A percentile compares a stretch with the other conserved stretches of the same genome.
These are phyloP conservation scores for Willisornis vidua DNA, from an alignment of 2,113 vertebrate species.

Conservation along the genomic window DNA sequence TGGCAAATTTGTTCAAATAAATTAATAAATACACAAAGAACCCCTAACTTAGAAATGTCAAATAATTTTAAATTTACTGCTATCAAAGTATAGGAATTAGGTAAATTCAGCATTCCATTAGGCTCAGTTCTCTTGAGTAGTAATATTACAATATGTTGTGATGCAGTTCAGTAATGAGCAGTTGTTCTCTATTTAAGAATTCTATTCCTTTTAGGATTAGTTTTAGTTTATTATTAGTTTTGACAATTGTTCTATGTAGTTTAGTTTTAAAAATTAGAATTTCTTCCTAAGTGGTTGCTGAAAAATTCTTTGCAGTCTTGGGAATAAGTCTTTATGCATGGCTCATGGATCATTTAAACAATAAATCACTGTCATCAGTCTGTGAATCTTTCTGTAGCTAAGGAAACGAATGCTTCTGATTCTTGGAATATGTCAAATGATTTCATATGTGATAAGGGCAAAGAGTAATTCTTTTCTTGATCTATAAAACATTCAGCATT, in stretches of 20 bases:
- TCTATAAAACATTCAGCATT: not conserved
- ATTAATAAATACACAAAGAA: not conserved
- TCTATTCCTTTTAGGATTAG: not conserved
- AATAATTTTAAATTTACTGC: not conserved
- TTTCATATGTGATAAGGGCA: not conserved
- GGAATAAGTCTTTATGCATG: not conserved
- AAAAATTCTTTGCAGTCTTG: not conserved
- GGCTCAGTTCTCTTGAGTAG: not conserved
- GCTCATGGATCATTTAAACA: not conserved
- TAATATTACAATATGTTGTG: not conserved
- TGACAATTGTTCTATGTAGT: not conserved
- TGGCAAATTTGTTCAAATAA: not conserved
- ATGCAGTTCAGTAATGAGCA: not conserved
- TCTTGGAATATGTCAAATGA: not conserved
- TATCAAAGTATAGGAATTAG: not conserved
- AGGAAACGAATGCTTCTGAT: not conserved
- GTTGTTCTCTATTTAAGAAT: not conserved
- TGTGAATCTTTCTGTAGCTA: not conserved
- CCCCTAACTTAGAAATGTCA: not conserved
- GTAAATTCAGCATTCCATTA: not conserved
- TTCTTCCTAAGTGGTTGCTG: not conserved
- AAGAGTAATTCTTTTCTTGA: not conserved
- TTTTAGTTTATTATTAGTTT: not conserved
- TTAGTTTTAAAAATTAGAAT: not conserved
- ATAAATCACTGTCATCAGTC: not conserved